Conservation (phyloP, 2,113 vertebrate genomes). For the Dermatemys mawii region DNA sequence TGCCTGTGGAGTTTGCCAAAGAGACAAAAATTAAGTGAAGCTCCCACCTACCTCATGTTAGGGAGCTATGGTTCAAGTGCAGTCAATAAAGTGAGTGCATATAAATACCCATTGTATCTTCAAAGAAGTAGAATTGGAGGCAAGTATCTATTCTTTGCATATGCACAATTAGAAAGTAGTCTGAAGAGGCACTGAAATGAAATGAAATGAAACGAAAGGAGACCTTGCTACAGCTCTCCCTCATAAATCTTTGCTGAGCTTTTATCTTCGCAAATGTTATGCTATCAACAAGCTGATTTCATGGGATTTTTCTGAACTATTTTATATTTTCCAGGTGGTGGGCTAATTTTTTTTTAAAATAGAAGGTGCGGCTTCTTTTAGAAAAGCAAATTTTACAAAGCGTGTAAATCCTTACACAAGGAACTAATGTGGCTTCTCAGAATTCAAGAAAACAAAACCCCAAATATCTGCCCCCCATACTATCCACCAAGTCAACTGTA, state of each 20-base stretch:
- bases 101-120: rapidly evolving
- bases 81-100: not conserved
- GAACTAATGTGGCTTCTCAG: not conserved
- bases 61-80: not conserved
- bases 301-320: not conserved
- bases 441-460: not conserved
- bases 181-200: not conserved
- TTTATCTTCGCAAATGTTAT: not conserved
- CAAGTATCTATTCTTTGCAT: not conserved
- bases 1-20: not conserved
- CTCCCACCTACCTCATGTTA: not conserved
- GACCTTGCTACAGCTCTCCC: not conserved
- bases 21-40: rapidly evolving
- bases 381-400: not conserved
- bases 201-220: too few relatives aligned
- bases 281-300: too few relatives aligned
- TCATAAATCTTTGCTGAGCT: not conserved
- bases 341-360: not conserved
- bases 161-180: not conserved
- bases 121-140: not conserved
- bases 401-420: not conserved
- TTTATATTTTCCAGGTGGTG: not conserved
- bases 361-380: not conserved
- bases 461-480: not conserved
- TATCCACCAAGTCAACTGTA: not conserved